Evolutionary conservation across 64 coral and sea anemone genomes (phyloP).

Genomic region (Montipora cactus): DNA sequence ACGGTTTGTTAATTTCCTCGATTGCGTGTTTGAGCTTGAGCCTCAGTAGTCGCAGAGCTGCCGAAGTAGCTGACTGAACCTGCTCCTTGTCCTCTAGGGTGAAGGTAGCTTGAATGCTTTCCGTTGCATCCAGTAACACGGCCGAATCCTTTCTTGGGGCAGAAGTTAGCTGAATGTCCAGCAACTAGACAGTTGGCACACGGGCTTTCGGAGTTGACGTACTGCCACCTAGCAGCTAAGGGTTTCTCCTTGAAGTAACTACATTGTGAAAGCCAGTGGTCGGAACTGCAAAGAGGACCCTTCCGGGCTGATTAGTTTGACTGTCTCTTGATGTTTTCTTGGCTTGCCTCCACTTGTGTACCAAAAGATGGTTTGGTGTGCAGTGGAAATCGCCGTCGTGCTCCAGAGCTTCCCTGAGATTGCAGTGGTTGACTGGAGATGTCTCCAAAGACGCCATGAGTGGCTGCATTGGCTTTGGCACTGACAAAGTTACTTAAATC

Average conservation of each 20-base stretch:
- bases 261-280: conserved; percentile 26
- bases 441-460: conserved; percentile 42
- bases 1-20: not conserved
- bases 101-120: conserved; percentile 5
- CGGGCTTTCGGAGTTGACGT: not conserved
- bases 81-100: not conserved
- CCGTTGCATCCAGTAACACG: not conserved
- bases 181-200: not conserved
- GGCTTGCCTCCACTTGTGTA: not conserved
- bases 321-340: not conserved
- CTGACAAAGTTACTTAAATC: conserved; percentile 6
- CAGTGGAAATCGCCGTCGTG: not conserved
- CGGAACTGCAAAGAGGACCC: not conserved
- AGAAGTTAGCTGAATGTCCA: conserved; percentile 1
- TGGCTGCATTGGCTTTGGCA: conserved; percentile 16
- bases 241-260: not conserved
- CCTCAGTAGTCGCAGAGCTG: not conserved
- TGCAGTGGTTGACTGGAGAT: conserved; percentile 1
- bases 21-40: not conserved
- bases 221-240: not conserved
- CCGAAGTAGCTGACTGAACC: not conserved
- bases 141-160: not conserved
- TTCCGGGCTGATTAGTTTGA: not conserved
- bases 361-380: not conserved
- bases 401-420: conserved; percentile 11